These are phyloP conservation scores for Pocillopora damicornis DNA, from an alignment of 64 coral and sea anemone species.

Conservation along the genomic window DNA sequence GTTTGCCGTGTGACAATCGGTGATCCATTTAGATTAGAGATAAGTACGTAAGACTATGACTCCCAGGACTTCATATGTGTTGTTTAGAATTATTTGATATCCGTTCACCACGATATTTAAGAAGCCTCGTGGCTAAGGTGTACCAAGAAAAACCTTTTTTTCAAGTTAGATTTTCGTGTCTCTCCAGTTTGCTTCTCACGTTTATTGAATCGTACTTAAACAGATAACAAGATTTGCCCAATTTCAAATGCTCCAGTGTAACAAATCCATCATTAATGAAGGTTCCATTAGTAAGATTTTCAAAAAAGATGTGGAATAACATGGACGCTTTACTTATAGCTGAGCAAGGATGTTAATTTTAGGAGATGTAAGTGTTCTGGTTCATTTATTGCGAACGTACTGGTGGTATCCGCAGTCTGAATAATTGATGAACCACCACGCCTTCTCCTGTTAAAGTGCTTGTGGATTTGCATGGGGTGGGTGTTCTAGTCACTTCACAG, in stretches of 20 bases:
- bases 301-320: too few relatives aligned
- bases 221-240: too few relatives aligned
- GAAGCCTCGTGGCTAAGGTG: neutral
- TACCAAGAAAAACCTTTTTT: neutral
- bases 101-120: neutral
- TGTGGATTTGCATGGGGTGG: neutral
- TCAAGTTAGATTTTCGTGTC: neutral
- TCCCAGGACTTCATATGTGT: neutral
- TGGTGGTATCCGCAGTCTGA: neutral
- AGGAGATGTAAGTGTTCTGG: neutral
- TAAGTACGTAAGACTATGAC: neutral
- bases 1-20: neutral
- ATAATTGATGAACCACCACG: conserved; percentile 19
- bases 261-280: too few relatives aligned
- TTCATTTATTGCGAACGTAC: neutral
- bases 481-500: neutral
- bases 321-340: too few relatives aligned
- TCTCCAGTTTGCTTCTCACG: too few relatives aligned
- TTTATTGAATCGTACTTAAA: neutral
- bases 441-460: neutral
- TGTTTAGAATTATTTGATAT: neutral
- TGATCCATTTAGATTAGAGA: neutral
- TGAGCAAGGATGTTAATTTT: too few relatives aligned
- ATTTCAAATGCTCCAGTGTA: too few relatives aligned
- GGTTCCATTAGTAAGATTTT: too few relatives aligned